Base-by-base conservation (phyloP, 2,113 vertebrate species). In the Lanius collurio region DNA sequence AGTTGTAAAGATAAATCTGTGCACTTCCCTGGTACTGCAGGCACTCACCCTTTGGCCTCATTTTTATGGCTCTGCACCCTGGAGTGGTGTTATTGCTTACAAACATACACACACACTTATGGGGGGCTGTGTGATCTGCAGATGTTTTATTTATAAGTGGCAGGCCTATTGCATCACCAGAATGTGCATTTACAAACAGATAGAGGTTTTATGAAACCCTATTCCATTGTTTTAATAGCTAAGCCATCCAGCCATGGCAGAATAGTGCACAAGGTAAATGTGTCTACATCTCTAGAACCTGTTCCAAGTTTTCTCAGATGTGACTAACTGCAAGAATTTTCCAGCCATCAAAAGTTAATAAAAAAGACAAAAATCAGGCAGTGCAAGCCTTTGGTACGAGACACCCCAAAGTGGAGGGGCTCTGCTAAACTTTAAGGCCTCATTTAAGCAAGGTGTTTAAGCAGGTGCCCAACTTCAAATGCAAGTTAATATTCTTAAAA, bases 241-340 rank as follows among this genome's bases (percentile, higher is more conserved):
- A 77, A 97, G 96, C 92, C 94, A 97, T 52, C 96, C 97, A 98
- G 97, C 97, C 98, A 94, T 94, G 71, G 96, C 97, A 89, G 93
- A 97, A 95, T 70, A 74, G 95, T 41, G 94, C 86, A 89, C 86
- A 57, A 97, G 97, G 97, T 95, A 96, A 98, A 97, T 85, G 96
- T 84, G 95, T 46, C 96, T 95, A 92, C 93, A 35, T 74, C 92
- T 98, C 96, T 94, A 94, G 97, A 97, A 98, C 94, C 97, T 97
- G 97, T 86, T 98, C 95, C 97, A 97, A 97, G 97, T 97, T 97
- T 97, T 93, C 97, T 98, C 96, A 97, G 85, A 95, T 97, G 97
- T 97, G 96, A 98, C 97, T 97, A 98, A 98, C 96, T 96, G 96
- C 93, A 90, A 94, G 96, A 95, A 96, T 97, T 96, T 79, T 46